Conservation (phyloP, 2,797 vertebrate genomes). For the Cynodonichthys magdalenae region DNA sequence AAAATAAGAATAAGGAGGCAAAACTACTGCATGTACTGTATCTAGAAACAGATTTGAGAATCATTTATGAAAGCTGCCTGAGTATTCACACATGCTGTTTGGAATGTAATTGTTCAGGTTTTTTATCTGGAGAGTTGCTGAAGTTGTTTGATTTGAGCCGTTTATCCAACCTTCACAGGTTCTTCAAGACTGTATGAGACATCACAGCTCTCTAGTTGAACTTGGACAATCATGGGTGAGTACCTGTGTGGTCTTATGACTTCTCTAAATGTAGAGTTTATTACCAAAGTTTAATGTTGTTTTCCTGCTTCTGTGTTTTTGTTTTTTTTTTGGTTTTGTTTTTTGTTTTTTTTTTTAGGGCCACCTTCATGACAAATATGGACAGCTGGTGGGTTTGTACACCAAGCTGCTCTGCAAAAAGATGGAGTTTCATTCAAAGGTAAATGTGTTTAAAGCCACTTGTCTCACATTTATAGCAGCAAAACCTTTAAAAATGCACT, state of each 20-base stretch:
- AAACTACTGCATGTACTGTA: too few species aligned
- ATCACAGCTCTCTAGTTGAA: slow-evolving; percentile 90
- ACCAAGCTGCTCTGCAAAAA: slow-evolving; percentile 90
- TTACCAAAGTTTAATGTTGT: background rate
- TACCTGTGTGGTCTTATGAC: slow-evolving; percentile 12
- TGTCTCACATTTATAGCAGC: slow-evolving; percentile 1
- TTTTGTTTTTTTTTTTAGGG: slow-evolving; percentile 72
- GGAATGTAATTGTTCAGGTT: background rate
- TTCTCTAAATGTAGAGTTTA: background rate
- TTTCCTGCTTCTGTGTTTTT: too few species aligned
- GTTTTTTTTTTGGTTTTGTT: slow-evolving; percentile 7
- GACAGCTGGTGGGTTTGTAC: slow-evolving; percentile 90
- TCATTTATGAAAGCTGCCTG: too few species aligned
- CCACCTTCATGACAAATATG: slow-evolving; percentile 90
- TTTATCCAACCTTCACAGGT: slow-evolving; percentile 79
- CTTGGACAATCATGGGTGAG: slow-evolving; percentile 92
- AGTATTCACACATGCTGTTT: background rate
- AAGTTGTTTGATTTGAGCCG: background rate
- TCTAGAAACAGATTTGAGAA: too few species aligned
- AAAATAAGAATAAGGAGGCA: too few species aligned
- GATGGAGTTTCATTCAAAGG: slow-evolving; percentile 94
- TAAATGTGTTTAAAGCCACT: slow-evolving; percentile 41
- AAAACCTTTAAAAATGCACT: background rate
- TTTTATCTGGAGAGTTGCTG: background rate
- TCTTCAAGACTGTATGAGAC: slow-evolving; percentile 95